Conservation (phyloP, 2,888 invertebrate species). For the Sinopyrophorus schimmeli region DNA sequence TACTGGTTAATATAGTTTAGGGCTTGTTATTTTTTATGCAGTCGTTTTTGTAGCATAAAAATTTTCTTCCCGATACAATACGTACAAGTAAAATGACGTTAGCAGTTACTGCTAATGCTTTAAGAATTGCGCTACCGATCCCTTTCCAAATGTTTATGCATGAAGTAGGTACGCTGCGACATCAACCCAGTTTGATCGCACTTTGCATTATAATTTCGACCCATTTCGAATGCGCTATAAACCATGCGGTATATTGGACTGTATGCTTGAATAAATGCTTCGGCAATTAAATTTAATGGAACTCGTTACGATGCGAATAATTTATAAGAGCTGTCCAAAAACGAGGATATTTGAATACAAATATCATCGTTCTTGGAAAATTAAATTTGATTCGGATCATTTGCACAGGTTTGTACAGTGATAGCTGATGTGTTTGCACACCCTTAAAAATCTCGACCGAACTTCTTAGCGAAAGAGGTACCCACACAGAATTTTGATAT, state of each 20-base stretch:
- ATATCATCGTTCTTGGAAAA: constrained; percentile 27
- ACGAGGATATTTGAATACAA: constrained; percentile 29
- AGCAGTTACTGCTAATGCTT: constrained; percentile 13
- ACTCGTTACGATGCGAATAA: constrained; percentile 28
- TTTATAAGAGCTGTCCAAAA: constrained; percentile 23
- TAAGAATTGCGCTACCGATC: constrained; percentile 18
- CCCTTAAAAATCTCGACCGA: too few relatives aligned
- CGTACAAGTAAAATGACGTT: constrained; percentile 14
- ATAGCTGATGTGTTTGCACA: too few relatives aligned
- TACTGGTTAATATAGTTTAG: too few relatives aligned
- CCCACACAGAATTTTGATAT: too few relatives aligned
- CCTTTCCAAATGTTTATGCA: constrained; percentile 19
- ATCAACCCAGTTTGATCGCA: constrained; percentile 15
- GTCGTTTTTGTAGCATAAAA: too few relatives aligned
- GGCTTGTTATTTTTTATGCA: too few relatives aligned
- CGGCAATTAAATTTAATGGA: too few relatives aligned
- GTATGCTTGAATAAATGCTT: constrained; percentile 29
- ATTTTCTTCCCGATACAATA: too few relatives aligned
- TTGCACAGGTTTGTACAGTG: too few relatives aligned
- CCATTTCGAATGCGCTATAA: constrained; percentile 14
- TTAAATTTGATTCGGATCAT: constrained; percentile 33
- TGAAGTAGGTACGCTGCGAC: constrained; percentile 17
- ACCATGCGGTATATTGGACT: constrained; percentile 14
- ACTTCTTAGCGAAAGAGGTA: too few relatives aligned
- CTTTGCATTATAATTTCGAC: constrained; percentile 19